Conservation (phyloP, 2,888 invertebrate genomes). For the Parasteatoda lunata region DNA sequence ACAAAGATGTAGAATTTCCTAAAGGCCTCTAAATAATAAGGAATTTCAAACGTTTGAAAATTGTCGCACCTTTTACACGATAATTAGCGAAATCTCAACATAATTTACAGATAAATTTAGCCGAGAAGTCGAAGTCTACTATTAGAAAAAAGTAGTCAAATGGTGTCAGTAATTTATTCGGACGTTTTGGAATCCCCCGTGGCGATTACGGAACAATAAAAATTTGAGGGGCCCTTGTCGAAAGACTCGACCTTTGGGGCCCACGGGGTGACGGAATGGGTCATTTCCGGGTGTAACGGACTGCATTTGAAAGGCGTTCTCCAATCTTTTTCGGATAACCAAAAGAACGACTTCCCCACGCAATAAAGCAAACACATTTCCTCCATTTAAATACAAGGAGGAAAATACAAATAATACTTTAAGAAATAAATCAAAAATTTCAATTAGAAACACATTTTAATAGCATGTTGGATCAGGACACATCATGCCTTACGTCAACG, state of each 20-base stretch:
- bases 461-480: neutral
- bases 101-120: too few species aligned
- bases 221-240: constrained; percentile 45
- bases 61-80: too few species aligned
- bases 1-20: too few species aligned
- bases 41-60: too few species aligned
- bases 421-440: constrained; percentile 1
- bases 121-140: too few species aligned
- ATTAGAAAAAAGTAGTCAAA: too few species aligned
- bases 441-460: constrained; percentile 35
- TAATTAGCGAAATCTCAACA: too few species aligned
- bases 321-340: constrained; percentile 16
- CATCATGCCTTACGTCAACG: neutral
- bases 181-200: constrained; percentile 41
- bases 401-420: neutral
- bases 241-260: constrained; percentile 39
- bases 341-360: constrained; percentile 29
- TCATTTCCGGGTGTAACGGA: constrained; percentile 44
- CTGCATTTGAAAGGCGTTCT: constrained; percentile 22
- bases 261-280: constrained; percentile 38
- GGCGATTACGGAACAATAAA: constrained; percentile 42
- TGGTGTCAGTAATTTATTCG: constrained; percentile 7
- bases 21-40: too few species aligned
- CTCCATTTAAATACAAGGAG: constrained; percentile 4
- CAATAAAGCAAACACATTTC: constrained; percentile 11